Evolutionary conservation across 2,888 invertebrate species (phyloP), one percentile per base, ranked within the genome.

Genomic region (Torymus auratus): DNA sequence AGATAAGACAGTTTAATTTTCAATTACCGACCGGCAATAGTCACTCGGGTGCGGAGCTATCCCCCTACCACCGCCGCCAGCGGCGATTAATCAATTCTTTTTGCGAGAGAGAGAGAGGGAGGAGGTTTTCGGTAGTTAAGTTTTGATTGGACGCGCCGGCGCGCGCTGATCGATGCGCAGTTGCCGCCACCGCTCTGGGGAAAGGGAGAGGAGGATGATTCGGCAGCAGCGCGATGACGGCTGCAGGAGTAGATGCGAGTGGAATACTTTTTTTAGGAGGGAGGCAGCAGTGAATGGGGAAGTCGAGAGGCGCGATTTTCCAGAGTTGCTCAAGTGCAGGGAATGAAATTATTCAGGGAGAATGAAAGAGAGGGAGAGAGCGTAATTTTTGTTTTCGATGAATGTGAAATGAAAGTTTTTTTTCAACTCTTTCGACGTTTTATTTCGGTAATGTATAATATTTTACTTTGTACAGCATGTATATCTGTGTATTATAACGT

Each of bases 1-100:
- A 88, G 89, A 89, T 90, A 88, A 88, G 89, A 88, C 87, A 87
- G 87, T 88, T 89, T 87, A 89, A 89, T 89, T 89, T 89, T 88
- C 88, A 89, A 90, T 90, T 89, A 89, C 85, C 84, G 77, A 77
- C 68, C 76, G 72, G 80, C 71, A 83, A 81, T 78, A 76, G 79
- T 78, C 76, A 70, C 76, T 79, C 73, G 28, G 58, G 13, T 15
- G 53, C 61, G 58, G 55, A 23, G 64, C 64, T 55, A 55, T 50
- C 12, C 12, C 14, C 13, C 20, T 13, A 41, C 20, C 73, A 17
- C 15, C 17, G 23, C 28, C 28, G n/a, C 17, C 58, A 58, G 58
- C 58, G 67, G 58, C 76, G 69, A 76, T 76, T 69, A 69, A 69
- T 76, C 76, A 55, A 61, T 76, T 69, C 76, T 76, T 69, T 76